Percentiles rank a stretch among this genome's conserved stretches.
Conservation (phyloP, 2,888 invertebrate species). For the Callinectes sapidus region DNA sequence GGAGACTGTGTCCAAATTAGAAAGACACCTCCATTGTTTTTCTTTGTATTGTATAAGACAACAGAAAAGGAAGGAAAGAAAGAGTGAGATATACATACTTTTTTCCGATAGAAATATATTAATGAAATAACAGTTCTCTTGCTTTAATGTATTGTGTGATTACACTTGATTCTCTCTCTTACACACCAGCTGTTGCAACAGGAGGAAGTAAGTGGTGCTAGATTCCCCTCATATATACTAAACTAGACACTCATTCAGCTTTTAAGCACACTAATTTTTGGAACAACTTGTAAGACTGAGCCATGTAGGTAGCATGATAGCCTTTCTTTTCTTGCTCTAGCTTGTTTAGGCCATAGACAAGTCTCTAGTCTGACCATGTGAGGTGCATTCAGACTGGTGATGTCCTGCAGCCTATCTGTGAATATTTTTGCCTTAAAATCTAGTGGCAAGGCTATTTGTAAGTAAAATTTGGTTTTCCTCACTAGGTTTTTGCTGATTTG, state of each 20-base stretch:
- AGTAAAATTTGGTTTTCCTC: neutral
- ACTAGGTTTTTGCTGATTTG: neutral
- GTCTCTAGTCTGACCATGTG: neutral
- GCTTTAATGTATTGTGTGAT: neutral
- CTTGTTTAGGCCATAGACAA: neutral
- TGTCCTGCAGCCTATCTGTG: neutral
- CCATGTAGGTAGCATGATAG: conserved; percentile 26
- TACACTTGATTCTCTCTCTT: conserved; percentile 27
- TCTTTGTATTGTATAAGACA: too few relatives aligned
- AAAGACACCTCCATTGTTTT: neutral
- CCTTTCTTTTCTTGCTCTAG: neutral
- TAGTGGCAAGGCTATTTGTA: neutral
- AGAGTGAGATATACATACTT: too few relatives aligned
- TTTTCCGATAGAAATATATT: neutral
- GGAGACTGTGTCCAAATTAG: neutral
- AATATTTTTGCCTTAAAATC: neutral
- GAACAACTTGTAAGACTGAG: conserved; percentile 2
- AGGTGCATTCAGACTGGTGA: neutral
- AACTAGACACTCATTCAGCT: neutral
- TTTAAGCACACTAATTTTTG: neutral
- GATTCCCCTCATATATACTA: neutral
- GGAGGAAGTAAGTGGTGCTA: conserved; percentile 47
- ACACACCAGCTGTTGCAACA: conserved; percentile 42
- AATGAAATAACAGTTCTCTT: neutral
- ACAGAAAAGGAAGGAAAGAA: too few relatives aligned